Evolutionary conservation across 2,113 vertebrate genomes (phyloP).

Genomic region (Melanotaenia duboulayi): DNA sequence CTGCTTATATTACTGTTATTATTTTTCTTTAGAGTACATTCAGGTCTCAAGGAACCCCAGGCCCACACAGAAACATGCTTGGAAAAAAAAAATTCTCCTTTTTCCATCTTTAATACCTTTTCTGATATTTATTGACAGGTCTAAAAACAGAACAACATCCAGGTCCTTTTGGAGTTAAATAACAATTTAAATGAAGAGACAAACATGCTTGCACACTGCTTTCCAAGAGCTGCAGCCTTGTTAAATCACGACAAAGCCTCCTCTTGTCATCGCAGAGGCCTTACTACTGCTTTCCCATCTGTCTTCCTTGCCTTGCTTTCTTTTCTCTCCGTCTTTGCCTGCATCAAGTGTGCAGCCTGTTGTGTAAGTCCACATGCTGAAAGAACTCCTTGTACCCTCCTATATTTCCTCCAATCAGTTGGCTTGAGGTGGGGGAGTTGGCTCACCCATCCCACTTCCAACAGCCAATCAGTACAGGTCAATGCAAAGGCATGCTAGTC

Average conservation of each 20-base stretch:
- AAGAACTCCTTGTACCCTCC: conserved; percentile 73
- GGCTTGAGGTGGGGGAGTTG: conserved; percentile 65
- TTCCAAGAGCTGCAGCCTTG: conserved; percentile 27
- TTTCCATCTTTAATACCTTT: conserved; percentile 5
- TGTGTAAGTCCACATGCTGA: conserved; percentile 73
- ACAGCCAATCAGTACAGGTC: conserved; percentile 68
- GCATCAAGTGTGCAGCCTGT: conserved; percentile 19
- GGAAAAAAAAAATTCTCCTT: neutral
- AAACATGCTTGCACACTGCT: neutral
- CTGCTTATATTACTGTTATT: conserved; percentile 40
- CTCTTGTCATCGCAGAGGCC: conserved; percentile 22
- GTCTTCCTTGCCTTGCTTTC: conserved; percentile 4
- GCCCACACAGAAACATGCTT: neutral
- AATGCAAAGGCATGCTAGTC: conserved; percentile 43
- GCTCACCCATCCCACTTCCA: conserved; percentile 73
- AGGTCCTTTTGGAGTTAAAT: neutral
- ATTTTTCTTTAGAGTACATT: conserved; percentile 30
- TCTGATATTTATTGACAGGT: conserved; percentile 3
- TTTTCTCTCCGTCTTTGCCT: conserved; percentile 2
- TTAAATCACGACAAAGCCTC: conserved; percentile 35
- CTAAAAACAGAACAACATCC: conserved; percentile 8
- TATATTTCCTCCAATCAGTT: conserved; percentile 66
- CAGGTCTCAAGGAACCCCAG: neutral
- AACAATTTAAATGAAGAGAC: conserved; percentile 5
- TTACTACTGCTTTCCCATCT: conserved; percentile 15